phyloP scores from a whole-genome alignment of 2,888 invertebrate genomes.

The Idaea dimidiata region DNA sequence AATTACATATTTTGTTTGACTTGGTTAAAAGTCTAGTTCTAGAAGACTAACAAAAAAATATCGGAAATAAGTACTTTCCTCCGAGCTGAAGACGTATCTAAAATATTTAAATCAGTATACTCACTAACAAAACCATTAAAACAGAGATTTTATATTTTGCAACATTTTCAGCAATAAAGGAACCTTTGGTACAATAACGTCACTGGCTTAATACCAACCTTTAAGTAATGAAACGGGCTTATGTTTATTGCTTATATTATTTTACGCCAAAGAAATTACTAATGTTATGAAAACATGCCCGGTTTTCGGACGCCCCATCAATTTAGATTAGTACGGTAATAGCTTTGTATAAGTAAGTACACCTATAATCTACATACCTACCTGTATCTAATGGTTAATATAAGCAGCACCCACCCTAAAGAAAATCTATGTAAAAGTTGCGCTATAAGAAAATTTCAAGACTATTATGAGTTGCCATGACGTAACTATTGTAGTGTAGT shows the following conservation, averaged over 20 bases:
- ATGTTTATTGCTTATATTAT: conserved; percentile 75
- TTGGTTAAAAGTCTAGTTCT: too few relatives aligned
- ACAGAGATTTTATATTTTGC: conserved; percentile 37
- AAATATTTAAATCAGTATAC: neutral
- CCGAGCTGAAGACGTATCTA: neutral
- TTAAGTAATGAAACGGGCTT: conserved; percentile 73
- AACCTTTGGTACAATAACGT: conserved; percentile 47
- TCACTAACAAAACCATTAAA: conserved; percentile 24
- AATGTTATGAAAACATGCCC: conserved; percentile 74
- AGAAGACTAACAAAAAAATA: too few relatives aligned
- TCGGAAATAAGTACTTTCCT: too few relatives aligned
- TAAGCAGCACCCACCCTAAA: conserved; percentile 61
- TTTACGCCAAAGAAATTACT: conserved; percentile 76
- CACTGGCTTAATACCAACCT: conserved; percentile 52
- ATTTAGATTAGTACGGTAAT: conserved; percentile 78
- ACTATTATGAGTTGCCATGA: conserved; percentile 70
- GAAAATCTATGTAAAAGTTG: conserved; percentile 75
- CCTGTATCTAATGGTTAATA: conserved; percentile 23
- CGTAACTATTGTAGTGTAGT: conserved; percentile 38
- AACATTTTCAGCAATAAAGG: conserved; percentile 42
- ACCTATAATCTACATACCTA: conserved; percentile 28
- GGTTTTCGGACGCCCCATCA: conserved; percentile 77
- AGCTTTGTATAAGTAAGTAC: conserved; percentile 29
- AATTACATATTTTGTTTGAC: too few relatives aligned
- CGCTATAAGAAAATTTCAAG: conserved; percentile 76